Conservation (phyloP, 2,113 vertebrate genomes). For the Uria aalge region DNA sequence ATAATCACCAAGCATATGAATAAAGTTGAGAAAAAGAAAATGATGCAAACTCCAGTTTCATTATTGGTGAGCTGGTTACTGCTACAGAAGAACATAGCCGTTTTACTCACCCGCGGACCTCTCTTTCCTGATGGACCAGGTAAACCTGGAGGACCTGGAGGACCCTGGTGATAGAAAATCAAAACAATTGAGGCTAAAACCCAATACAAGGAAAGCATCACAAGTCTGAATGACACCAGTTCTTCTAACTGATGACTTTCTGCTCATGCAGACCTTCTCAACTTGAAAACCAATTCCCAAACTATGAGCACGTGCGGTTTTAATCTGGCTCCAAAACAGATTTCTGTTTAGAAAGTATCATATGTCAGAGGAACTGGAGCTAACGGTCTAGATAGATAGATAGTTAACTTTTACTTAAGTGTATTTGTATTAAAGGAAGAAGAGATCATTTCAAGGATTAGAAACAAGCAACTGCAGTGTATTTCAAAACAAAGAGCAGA, state of each 20-base stretch:
- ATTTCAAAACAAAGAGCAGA: background rate
- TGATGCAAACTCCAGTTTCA: background rate
- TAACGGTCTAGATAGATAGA: constrained; percentile 19
- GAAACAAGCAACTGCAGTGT: background rate
- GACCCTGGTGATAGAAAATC: constrained; percentile 82
- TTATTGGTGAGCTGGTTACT: background rate
- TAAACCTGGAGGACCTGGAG: constrained; percentile 88
- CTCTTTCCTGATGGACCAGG: constrained; percentile 90
- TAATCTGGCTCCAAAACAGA: constrained; percentile 18
- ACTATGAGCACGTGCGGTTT: background rate
- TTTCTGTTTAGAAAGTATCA: constrained; percentile 1
- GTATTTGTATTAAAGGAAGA: constrained; percentile 22
- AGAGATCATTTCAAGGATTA: background rate
- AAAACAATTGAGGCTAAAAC: constrained; percentile 23
- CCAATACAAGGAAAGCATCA: background rate
- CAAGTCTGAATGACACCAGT: background rate
- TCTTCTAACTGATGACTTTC: background rate
- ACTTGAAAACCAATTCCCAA: background rate
- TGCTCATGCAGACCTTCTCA: background rate
- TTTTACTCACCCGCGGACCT: constrained; percentile 90
- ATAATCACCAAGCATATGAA: background rate
- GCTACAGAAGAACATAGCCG: background rate
- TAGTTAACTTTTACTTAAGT: constrained; percentile 20
- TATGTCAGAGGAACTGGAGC: constrained; percentile 1
- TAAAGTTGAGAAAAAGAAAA: background rate